These are phyloP conservation scores for Buteo buteo DNA, from an alignment of 2,113 vertebrate species.

Conservation along the genomic window DNA sequence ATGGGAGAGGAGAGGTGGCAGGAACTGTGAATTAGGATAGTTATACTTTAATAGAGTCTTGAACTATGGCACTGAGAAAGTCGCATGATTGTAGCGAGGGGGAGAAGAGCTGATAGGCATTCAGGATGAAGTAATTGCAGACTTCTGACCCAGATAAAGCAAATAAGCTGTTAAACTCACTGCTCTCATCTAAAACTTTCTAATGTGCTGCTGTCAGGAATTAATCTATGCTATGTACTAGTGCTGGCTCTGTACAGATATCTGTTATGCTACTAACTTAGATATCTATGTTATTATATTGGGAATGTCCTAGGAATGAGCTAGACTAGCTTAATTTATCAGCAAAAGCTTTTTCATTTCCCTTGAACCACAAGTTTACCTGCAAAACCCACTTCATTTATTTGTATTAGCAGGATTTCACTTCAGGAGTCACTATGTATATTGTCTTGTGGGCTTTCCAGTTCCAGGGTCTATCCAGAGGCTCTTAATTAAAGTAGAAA, in stretches of 20 bases:
- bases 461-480: not conserved
- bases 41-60: not conserved
- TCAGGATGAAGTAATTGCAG: not conserved
- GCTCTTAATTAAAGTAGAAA: not conserved
- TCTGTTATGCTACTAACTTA: not conserved
- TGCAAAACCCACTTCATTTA: not conserved
- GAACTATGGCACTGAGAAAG: not conserved
- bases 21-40: not conserved
- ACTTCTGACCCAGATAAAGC: not conserved
- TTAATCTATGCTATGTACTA: not conserved
- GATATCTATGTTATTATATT: not conserved
- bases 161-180: too few relatives aligned
- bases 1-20: not conserved
- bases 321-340: not conserved
- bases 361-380: not conserved
- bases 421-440: not conserved
- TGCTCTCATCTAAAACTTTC: not conserved
- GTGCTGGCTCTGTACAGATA: not conserved
- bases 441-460: not conserved
- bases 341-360: not conserved
- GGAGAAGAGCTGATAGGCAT: not conserved
- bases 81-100: not conserved
- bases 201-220: not conserved
- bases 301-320: not conserved
- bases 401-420: not conserved